phyloP scores from a whole-genome alignment of 2,113 vertebrate genomes.

The Tyrannus savana region DNA sequence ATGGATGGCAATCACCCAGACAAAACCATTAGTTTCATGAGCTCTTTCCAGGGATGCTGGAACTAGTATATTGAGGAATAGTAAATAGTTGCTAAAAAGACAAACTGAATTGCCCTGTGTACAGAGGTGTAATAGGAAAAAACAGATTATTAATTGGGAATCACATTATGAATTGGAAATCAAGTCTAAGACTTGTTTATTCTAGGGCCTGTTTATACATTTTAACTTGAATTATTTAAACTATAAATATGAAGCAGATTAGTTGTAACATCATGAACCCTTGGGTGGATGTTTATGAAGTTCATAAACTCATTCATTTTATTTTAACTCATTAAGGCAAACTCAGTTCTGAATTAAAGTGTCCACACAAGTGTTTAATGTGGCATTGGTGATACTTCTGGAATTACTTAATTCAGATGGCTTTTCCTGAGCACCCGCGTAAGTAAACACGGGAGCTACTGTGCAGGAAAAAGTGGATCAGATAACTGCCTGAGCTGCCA shows the following conservation, averaged over 20 bases:
- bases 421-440: neutral
- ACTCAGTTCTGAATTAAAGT: slow-evolving; percentile 10
- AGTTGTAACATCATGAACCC: neutral
- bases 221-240: slow-evolving; percentile 33
- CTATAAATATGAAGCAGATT: neutral
- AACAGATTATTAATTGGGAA: neutral
- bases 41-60: neutral
- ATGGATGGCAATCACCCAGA: neutral
- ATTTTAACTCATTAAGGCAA: slow-evolving; percentile 1
- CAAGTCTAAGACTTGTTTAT: neutral
- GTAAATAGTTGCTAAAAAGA: neutral
- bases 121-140: neutral
- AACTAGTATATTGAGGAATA: neutral
- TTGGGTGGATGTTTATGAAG: slow-evolving; percentile 8
- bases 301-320: slow-evolving; percentile 18
- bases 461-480: neutral
- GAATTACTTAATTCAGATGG: neutral
- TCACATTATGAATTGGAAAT: neutral
- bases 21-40: neutral
- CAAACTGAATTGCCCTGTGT: neutral
- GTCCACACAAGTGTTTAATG: neutral
- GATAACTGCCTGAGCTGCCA: neutral
- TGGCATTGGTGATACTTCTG: neutral
- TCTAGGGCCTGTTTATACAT: neutral
- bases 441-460: neutral